Conservation (phyloP, 2,888 invertebrate genomes). For the Gari tellinella region DNA sequence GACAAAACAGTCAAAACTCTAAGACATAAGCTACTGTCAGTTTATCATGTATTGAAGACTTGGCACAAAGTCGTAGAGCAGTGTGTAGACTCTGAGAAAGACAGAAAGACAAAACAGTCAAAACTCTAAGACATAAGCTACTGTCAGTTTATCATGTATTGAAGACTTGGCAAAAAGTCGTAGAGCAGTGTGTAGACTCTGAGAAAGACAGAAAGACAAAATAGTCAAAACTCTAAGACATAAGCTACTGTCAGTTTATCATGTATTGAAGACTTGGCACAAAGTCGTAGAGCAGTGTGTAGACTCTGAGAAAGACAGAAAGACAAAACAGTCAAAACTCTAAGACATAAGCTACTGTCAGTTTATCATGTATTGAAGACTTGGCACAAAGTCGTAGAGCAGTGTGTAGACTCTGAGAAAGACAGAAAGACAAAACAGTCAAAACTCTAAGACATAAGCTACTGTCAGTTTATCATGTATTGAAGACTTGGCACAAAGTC, state of each 20-base stretch:
- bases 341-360: too few relatives aligned
- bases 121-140: too few relatives aligned
- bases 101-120: too few relatives aligned
- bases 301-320: conserved; percentile 67
- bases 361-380: conserved; percentile 67
- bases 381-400: conserved; percentile 69
- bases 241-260: too few relatives aligned
- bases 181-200: conserved; percentile 72
- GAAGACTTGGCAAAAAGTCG: conserved; percentile 69
- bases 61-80: conserved; percentile 69
- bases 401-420: conserved; percentile 71
- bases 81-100: conserved; percentile 70
- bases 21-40: too few relatives aligned
- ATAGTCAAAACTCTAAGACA: too few relatives aligned
- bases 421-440: too few relatives aligned
- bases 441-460: too few relatives aligned
- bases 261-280: conserved; percentile 70
- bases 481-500: conserved; percentile 68
- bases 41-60: conserved; percentile 67
- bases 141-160: conserved; percentile 69
- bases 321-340: too few relatives aligned
- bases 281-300: conserved; percentile 65
- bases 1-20: too few relatives aligned
- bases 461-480: conserved; percentile 71
- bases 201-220: conserved; percentile 27